phyloP scores from a whole-genome alignment of 2,797 vertebrate species.

The Gymnoscopelus braueri region DNA sequence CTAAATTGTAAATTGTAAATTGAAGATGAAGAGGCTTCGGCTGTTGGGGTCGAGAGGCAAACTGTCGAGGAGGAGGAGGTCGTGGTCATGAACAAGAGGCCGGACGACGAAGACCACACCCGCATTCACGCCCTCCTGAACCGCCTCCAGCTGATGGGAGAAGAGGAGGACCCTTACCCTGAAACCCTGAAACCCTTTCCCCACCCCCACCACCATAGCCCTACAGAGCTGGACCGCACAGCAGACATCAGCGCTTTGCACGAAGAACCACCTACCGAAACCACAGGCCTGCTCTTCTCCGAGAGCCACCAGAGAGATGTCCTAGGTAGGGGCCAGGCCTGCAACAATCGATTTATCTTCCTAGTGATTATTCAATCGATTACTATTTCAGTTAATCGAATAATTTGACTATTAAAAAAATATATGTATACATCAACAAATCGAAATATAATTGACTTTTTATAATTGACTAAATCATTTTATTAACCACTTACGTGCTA shows the following conservation, averaged over 20 bases:
- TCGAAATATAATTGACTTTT: too few relatives aligned
- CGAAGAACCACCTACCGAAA: conserved; percentile 30
- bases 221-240: conserved; percentile 6
- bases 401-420: too few relatives aligned
- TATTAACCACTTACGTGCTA: too few relatives aligned
- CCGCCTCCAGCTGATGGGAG: conserved; percentile 81
- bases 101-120: conserved; percentile 76
- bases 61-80: conserved; percentile 26
- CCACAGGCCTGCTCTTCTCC: conserved; percentile 84
- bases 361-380: too few relatives aligned
- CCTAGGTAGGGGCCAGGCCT: conserved; percentile 79
- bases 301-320: conserved; percentile 85
- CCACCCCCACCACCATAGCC: conserved; percentile 14
- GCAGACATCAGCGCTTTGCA: conserved; percentile 29
- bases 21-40: too few relatives aligned
- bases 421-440: too few relatives aligned
- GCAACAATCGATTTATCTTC: not conserved
- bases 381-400: too few relatives aligned
- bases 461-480: too few relatives aligned
- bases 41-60: not conserved
- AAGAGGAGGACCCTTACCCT: conserved; percentile 40
- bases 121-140: conserved; percentile 83
- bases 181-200: conserved; percentile 10
- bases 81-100: conserved; percentile 4
- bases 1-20: too few relatives aligned